Base-by-base conservation (phyloP, 1,140 invertebrate genomes). In the Meloidogyne hapla region DNA sequence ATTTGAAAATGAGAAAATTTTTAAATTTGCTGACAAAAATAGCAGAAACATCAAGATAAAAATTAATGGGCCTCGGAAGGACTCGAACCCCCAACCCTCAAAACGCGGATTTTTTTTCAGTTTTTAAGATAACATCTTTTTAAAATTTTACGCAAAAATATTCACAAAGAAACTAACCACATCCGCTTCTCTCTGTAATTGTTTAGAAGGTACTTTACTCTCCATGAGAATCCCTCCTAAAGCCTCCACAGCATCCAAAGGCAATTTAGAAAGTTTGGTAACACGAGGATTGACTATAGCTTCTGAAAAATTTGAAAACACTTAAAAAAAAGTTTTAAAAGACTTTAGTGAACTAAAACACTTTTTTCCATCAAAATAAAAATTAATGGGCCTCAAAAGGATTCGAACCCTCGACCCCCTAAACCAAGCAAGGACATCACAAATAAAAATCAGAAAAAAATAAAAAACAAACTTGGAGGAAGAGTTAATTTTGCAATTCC, bases 121-220 rank as follows among this genome's bases (percentile, higher is more conserved):
- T n/a, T n/a, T n/a, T n/a, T n/a, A n/a, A n/a, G n/a, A n/a, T n/a
- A n/a, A n/a, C n/a, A n/a, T n/a, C n/a, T n/a, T n/a, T n/a, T n/a
- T n/a, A n/a, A n/a, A n/a, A n/a, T n/a, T n/a, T n/a, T n/a, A n/a
- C n/a, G n/a, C 70, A 42, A 66, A 33, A 48, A 61, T 4, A 9
- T 10, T 76, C 8, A 42, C 56, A 33, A 38, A 21, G 62, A 33
- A 13, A 13, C 61, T 70, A n/a, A 81, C 81, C 45, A 33, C 21
- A 68, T 83, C 81, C 5, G 81, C 81, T 40, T 83, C 81, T 28
- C 62, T 40, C 67, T 83, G 81, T 23, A 83, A 56, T 61, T 79
- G 75, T 48, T 82, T 81, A 25, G 81, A 82, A 40, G 76, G 28
- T 18, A 62, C n/a, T n/a, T 75, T 69, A 64, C 71, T 75, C 13